Evolutionary conservation across 2,888 invertebrate species (phyloP), one percentile per base, ranked within the genome.

Genomic region (Eulithis testata): DNA sequence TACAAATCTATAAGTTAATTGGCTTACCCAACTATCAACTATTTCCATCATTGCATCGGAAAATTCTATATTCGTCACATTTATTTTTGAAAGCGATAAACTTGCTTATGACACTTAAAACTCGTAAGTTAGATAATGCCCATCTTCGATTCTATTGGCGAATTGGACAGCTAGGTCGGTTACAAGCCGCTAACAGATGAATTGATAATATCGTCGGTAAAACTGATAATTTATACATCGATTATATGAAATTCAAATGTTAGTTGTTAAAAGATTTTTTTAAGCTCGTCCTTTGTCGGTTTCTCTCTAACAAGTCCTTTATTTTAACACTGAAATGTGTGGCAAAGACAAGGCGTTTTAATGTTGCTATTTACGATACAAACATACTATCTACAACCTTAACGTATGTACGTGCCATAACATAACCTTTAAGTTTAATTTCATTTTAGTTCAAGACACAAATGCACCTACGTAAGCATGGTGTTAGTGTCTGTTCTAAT

Each of bases 401-500:
- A 49, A 12, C 49, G 21, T 21, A 21, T 47, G 14, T 49, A 12
- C 14, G 3, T 37, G 14, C 44, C 51, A 53, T 53, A 53, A 65
- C 51, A 53, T 53, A 53, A 65, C 61, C 61, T 66, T 61, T 58
- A 36, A 66, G 56, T 59, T 68, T 60, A 56, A 65, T 65, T 65
- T 67, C 44, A 53, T 57, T 62, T 61, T 53, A 60, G 60, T 59
- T 51, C 37, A 50, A n/a, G n/a, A 55, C 58, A 67, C 64, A 66
- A 64, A 63, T 60, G 61, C 60, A 60, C 62, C 63, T 70, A 67
- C 65, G 63, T 73, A 69, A 62, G 49, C 54, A 56, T 43, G 57
- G n/a, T 12, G n/a, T 56, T 56, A 50, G 49, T 60, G 55, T 68
- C 57, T 72, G 67, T 55, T 66, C 67, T 72, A 74, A 60, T 56